These are phyloP conservation scores for Myrmecophaga tridactyla DNA, from an alignment of 2,113 vertebrate genomes.

Conservation along the genomic window DNA sequence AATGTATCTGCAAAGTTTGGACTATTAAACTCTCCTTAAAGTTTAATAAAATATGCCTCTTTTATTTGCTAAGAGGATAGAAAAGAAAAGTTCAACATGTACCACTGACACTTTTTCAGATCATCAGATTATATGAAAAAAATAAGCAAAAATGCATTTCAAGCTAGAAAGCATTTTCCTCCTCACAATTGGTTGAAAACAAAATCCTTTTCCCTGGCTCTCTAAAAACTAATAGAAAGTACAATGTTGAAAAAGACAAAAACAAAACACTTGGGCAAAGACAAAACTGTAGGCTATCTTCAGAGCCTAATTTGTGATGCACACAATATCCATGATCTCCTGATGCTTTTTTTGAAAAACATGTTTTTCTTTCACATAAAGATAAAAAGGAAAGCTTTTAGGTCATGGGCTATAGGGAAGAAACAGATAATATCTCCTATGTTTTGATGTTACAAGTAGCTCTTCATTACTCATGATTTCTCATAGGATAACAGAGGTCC, in stretches of 20 bases:
- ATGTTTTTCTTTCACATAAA: constrained; percentile 83
- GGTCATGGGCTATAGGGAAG: constrained; percentile 80
- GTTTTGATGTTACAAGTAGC: constrained; percentile 95
- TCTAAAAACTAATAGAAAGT: constrained; percentile 26
- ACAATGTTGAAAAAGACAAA: constrained; percentile 68
- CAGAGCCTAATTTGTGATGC: constrained; percentile 72
- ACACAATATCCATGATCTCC: constrained; percentile 73
- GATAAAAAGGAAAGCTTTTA: constrained; percentile 86
- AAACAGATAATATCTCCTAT: constrained; percentile 81
- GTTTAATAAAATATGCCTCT: background rate
- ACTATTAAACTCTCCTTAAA: constrained; percentile 59
- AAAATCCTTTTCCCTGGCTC: constrained; percentile 54
- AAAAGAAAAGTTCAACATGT: constrained; percentile 17
- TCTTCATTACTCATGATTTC: constrained; percentile 84
- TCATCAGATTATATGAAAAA: constrained; percentile 37
- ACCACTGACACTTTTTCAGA: constrained; percentile 50
- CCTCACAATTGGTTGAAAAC: constrained; percentile 83
- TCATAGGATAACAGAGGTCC: constrained; percentile 81
- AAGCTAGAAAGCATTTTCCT: constrained; percentile 75
- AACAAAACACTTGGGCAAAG: constrained; percentile 73
- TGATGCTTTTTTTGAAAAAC: constrained; percentile 80
- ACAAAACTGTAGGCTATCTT: constrained; percentile 76
- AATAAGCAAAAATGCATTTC: background rate
- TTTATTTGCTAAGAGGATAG: constrained; percentile 53
- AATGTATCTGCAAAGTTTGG: constrained; percentile 40